phyloP scores from a whole-genome alignment of 2,888 invertebrate species.

The Amorpha juglandis region DNA sequence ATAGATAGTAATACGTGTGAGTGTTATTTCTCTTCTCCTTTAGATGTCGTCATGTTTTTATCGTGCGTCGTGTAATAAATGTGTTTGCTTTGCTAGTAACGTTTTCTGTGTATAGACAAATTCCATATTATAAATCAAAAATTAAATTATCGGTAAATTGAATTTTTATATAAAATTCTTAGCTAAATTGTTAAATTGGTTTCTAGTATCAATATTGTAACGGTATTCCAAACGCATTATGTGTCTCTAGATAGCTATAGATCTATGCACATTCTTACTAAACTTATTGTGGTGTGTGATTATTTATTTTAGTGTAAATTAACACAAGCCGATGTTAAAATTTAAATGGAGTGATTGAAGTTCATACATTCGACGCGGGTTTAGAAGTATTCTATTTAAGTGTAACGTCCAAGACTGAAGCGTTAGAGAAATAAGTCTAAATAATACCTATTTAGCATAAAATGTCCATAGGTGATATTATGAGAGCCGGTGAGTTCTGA shows the following conservation, averaged over 20 bases:
- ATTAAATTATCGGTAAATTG: constrained; percentile 36
- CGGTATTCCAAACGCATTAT: constrained; percentile 29
- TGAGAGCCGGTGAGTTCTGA: constrained; percentile 58
- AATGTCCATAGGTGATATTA: constrained; percentile 77
- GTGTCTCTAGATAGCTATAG: constrained; percentile 22
- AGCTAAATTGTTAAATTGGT: constrained; percentile 50
- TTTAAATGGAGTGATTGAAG: constrained; percentile 56
- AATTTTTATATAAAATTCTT: constrained; percentile 42
- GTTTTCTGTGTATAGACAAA: constrained; percentile 15
- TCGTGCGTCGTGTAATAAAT: constrained; percentile 45
- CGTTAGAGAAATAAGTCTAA: constrained; percentile 81
- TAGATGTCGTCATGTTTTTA: constrained; percentile 70
- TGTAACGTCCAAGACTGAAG: constrained; percentile 84
- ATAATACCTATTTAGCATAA: constrained; percentile 81
- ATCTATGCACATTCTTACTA: constrained; percentile 23
- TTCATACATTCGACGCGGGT: constrained; percentile 78
- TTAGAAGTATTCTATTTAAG: constrained; percentile 83
- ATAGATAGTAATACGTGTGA: constrained; percentile 61
- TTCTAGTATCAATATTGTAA: constrained; percentile 42
- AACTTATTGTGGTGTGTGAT: constrained; percentile 20
- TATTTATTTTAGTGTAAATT: constrained; percentile 29
- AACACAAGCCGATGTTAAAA: constrained; percentile 52
- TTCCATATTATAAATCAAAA: constrained; percentile 25
- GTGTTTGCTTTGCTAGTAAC: constrained; percentile 17
- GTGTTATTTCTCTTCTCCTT: constrained; percentile 75